Base-by-base conservation (phyloP, 2,888 invertebrate species). In the Deilephila elpenor region DNA sequence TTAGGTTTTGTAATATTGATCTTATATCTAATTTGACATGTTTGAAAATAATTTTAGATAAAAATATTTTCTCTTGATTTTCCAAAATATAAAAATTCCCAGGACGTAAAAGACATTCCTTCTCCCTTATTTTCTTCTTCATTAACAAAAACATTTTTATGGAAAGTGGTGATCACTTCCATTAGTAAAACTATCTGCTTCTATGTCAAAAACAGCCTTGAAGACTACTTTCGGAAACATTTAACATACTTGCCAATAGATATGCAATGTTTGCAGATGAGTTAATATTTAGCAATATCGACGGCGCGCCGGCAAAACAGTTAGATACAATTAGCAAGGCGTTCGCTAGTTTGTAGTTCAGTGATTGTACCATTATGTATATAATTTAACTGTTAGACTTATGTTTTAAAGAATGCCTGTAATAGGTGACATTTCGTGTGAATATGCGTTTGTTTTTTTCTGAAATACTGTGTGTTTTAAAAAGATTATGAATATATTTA, bases 241-340 rank as follows among this genome's bases (percentile, higher is more conserved):
- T 17, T 1, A 5, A 5, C 19, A 19, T 56, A 11, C 44, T 11
- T 14, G 44, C 56, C 19, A 56, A 56, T 56, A 56, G 44, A 56
- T 19, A 19, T 17, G n/a, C 17, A 56, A 56, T n/a, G 14, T 56
- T 6, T n/a, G 7, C 5, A n/a, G 56, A 56, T n/a, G n/a, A n/a
- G 6, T 56, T 44, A 7, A n/a, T 56, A 56, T 56, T 56, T 56
- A 19, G 56, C n/a, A 56, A 56, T n/a, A n/a, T 56, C 7, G n/a
- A 1, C 56, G 53, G 53, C 19, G 56, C 1, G 56, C 56, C 56
- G 56, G 19, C 17, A 19, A 56, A 56, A 56, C n/a, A 56, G n/a
- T 56, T 56, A 56, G 56, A 56, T 56, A 56, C 56, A 56, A 56
- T 56, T 56, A 56, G 19, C 19, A n/a, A 56, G n/a, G 56, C 56